Evolutionary conservation across 2,888 invertebrate species (phyloP), one percentile per base, ranked within the genome.

Genomic region (Encarsia formosa): DNA sequence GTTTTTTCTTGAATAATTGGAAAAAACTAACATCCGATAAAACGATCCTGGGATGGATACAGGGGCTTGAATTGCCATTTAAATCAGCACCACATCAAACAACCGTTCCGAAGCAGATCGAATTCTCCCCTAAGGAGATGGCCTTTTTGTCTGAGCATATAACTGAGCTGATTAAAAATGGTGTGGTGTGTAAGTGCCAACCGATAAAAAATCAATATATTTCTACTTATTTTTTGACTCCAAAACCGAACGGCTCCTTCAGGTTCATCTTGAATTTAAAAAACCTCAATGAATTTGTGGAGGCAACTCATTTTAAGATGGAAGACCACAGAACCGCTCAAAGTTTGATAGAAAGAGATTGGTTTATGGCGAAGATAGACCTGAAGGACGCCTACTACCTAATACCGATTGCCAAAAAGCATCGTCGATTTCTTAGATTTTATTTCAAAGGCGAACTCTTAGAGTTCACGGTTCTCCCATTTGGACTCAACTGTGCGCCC

Each of bases 351-450:
- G 40, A 41, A 6, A 16, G 34, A 13, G 32, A 40, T 15, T 37
- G 42, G 39, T 54, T 45, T 42, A 45, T 57, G 54, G 51, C 46
- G 15, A 48, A 41, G 4, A 13, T 58, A 22, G 57, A 60, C 19
- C 32, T 57, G 2, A 44, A 53, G 18, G 58, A 59, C 18, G 57
- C 59, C 0, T 60, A 59, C 9, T 51, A 57, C 18, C 24, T 53
- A 3, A 40, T 57, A 4, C 31, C 52, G 16, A 23, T 59, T 20
- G 15, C 26, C 34, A 40, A 24, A 18, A 6, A 50, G 2, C n/a
- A 13, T 35, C 31, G 47, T 20, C 52, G 48, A 45, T 57, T 29
- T 24, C n/a, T 57, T 5, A 49, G 54, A 20, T 59, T 54, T 23
- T 22, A 13, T 35, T 58, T 48, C 8, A 13, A 23, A 4, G 32